Evolutionary conservation across 2,888 invertebrate species (phyloP), one percentile per base, ranked within the genome.

Genomic region (Ophraella communa): DNA sequence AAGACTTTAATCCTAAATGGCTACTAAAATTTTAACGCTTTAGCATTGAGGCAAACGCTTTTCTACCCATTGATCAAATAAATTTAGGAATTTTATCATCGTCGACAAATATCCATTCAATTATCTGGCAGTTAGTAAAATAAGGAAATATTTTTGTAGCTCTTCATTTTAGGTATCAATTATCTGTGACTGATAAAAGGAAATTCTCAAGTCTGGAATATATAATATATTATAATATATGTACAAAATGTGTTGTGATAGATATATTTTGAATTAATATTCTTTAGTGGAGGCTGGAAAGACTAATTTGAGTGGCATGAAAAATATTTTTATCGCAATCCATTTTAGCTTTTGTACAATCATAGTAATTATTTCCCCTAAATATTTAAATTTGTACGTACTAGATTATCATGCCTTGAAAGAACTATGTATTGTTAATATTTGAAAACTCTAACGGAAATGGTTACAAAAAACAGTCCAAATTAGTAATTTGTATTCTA

Each of bases 151-250:
- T 39, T 39, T 39, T 17, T 55, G 24, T 17, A 44, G 42, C 23
- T 55, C 55, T 56, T 56, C 45, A 56, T 45, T 44, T 44, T 55
- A 42, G 18, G 42, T 42, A 45, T 56, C 45, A 45, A 56, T 56
- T 56, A 56, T 27, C 44, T 30, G 56, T 56, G 56, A 56, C 56
- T 56, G 56, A 56, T 30, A 18, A 44, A 56, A 45, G 45, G 23
- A 56, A 56, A 56, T 56, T 45, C 44, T 56, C 45, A 56, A 58
- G 58, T 58, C 58, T 58, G 58, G 58, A 47, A 58, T 56, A 56
- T 56, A 42, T 44, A 56, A 30, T 49, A 21, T 14, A 14, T 14
- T 27, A 49, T 49, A 49, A 27, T 23, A 49, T 27, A 23, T 35
- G 53, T 35, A 35, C 47, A 58, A 35, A 49, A 30, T 24, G 47